These are phyloP conservation scores for Brachionus asplanchnoidis DNA, from an alignment of 1,140 invertebrate genomes.

Conservation along the genomic window DNA sequence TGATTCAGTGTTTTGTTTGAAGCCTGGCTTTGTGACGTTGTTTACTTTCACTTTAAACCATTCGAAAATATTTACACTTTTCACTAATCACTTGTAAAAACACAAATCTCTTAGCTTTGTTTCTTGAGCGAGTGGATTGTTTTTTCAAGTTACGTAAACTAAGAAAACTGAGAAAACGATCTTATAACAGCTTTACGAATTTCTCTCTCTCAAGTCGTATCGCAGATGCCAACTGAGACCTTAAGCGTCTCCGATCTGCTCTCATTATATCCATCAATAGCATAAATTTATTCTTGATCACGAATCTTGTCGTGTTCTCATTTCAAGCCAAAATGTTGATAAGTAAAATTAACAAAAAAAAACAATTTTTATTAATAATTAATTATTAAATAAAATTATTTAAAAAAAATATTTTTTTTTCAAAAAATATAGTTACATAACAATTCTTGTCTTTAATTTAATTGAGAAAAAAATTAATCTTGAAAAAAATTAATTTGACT, in stretches of 20 bases:
- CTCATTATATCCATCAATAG: not conserved
- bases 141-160: not conserved
- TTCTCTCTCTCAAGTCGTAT: not conserved
- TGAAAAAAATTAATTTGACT: no score
- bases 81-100: not conserved
- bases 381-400: no score
- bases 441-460: no score
- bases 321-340: no score
- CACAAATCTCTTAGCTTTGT: not conserved
- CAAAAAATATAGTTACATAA: no score
- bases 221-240: not conserved
- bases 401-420: no score
- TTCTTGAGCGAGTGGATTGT: not conserved
- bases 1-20: not conserved
- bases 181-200: not conserved
- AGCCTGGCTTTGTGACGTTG: not conserved
- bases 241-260: not conserved
- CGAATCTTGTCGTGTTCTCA: not conserved
- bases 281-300: not conserved
- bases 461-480: no score
- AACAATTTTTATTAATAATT: no score
- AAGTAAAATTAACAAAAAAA: no score
- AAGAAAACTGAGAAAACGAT: not conserved
- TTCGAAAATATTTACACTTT: not conserved
- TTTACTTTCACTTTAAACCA: constrained; percentile 2